Conservation (phyloP, 2,888 invertebrate species). For the Lycia hirtaria region DNA sequence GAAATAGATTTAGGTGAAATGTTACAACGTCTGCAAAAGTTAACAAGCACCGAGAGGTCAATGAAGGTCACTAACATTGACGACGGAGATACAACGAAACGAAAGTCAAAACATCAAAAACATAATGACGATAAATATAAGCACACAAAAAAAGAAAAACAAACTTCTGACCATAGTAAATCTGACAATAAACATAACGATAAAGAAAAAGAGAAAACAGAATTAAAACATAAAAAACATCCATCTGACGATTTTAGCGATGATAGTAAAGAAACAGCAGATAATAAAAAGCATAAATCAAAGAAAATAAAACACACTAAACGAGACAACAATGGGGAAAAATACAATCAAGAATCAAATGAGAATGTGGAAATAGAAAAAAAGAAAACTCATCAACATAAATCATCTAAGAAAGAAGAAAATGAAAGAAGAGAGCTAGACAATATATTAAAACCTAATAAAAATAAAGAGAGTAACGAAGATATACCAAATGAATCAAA, state of each 20-base stretch:
- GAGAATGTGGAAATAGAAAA: background rate
- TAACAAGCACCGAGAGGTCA: background rate
- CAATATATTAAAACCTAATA: background rate
- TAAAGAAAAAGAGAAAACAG: background rate
- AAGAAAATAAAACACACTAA: background rate
- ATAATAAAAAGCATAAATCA: background rate
- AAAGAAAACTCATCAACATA: background rate
- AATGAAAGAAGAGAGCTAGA: background rate
- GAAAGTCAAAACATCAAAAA: background rate
- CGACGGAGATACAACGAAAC: background rate
- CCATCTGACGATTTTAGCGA: background rate
- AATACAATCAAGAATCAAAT: background rate
- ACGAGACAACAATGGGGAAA: background rate
- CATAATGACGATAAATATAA: background rate
- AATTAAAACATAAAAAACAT: background rate
- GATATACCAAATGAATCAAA: background rate
- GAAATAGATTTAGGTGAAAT: constrained; percentile 4
- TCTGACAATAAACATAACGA: background rate
- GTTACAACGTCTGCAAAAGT: background rate
- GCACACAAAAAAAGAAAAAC: background rate
- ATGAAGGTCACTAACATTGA: background rate
- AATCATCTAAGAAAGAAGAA: too few relatives aligned
- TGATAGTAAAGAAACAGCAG: background rate
- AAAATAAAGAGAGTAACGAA: background rate
- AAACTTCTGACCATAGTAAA: too few relatives aligned